Percentiles rank a stretch among this genome's conserved stretches.
Conservation (phyloP, 2,888 invertebrate genomes). For the Pristionchus fissidentatus region DNA sequence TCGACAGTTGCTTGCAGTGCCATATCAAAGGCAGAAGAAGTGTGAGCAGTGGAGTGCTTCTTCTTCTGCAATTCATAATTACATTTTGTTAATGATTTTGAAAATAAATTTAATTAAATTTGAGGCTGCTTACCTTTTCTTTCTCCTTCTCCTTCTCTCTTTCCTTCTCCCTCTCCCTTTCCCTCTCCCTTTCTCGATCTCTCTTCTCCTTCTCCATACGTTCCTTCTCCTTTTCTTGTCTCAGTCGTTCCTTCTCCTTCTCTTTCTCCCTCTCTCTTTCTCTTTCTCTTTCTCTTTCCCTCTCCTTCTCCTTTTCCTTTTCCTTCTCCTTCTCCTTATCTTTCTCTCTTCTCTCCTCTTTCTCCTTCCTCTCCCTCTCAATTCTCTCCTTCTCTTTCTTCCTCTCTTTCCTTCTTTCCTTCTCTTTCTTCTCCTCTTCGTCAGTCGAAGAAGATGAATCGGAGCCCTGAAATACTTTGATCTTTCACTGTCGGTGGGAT, state of each 20-base stretch:
- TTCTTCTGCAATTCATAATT: neutral
- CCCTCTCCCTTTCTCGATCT: slow-evolving; percentile 20
- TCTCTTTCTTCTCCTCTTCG: slow-evolving; percentile 35
- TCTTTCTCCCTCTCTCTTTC: slow-evolving; percentile 31
- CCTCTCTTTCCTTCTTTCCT: neutral
- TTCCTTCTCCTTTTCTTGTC: slow-evolving; percentile 5
- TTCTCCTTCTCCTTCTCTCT: slow-evolving; percentile 41
- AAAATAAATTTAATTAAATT: neutral
- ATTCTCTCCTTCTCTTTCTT: slow-evolving; percentile 18
- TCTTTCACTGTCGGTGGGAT: slow-evolving; percentile 6
- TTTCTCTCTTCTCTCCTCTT: neutral
- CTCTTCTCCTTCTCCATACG: slow-evolving; percentile 16
- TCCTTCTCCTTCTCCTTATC: neutral
- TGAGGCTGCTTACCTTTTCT: slow-evolving; percentile 13
- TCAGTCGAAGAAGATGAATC: slow-evolving; percentile 25
- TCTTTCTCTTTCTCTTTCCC: neutral
- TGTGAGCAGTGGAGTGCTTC: too few relatives aligned
- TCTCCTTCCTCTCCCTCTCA: neutral
- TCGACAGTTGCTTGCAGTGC: neutral
- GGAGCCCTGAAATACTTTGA: slow-evolving; percentile 24
- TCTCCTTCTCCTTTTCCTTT: neutral
- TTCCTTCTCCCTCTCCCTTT: slow-evolving; percentile 35
- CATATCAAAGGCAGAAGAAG: slow-evolving; percentile 6
- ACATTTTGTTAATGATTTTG: neutral
- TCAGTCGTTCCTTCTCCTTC: neutral